These are phyloP conservation scores for Nasonovia ribisnigri DNA, from an alignment of 2,888 invertebrate genomes.

Conservation along the genomic window DNA sequence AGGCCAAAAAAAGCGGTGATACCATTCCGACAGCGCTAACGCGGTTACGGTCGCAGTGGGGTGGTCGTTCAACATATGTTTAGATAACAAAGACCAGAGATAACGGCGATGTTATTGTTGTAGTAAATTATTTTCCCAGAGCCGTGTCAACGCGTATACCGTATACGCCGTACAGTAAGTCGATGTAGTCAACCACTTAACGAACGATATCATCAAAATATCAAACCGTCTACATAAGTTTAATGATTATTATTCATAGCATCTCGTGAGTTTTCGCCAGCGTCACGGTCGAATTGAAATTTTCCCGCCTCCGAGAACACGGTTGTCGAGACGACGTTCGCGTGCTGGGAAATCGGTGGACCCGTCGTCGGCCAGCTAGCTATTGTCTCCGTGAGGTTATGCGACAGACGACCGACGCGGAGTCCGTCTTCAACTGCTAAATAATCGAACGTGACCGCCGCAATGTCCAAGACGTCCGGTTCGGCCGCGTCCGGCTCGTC, in stretches of 20 bases:
- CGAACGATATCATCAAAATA: not conserved
- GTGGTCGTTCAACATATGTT: constrained; percentile 39
- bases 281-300: not conserved
- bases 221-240: not conserved
- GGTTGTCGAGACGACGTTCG: not conserved
- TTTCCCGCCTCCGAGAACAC: not conserved
- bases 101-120: constrained; percentile 37
- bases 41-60: not conserved
- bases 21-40: not conserved
- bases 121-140: not conserved
- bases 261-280: not conserved
- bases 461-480: constrained; percentile 54
- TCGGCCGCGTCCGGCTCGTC: constrained; percentile 37
- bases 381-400: not conserved
- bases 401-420: not conserved
- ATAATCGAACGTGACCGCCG: not conserved
- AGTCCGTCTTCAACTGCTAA: not conserved
- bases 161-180: not conserved
- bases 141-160: not conserved
- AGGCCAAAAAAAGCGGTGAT: not conserved
- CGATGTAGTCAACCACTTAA: not conserved
- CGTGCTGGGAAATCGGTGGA: not conserved
- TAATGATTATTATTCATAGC: not conserved
- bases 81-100: constrained; percentile 61
- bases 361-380: not conserved